Evolutionary conservation across 2,797 vertebrate species (phyloP).

Genomic region (Eupleurogrammus muticus): DNA sequence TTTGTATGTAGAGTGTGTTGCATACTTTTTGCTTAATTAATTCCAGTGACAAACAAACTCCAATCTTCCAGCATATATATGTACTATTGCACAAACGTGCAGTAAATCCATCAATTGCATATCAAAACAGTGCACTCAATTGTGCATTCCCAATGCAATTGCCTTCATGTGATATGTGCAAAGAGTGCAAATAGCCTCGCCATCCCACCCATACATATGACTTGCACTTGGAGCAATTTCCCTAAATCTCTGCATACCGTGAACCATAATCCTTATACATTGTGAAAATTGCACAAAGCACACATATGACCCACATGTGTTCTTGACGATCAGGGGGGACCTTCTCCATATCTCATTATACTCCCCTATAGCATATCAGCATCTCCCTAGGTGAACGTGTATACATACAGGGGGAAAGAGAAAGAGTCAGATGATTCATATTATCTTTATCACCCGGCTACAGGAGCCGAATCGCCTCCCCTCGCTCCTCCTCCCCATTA

Average conservation of each 20-base stretch:
- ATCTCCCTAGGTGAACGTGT: slow-evolving; percentile 75
- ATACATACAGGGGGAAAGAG: slow-evolving; percentile 67
- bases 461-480: slow-evolving; percentile 71
- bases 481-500: slow-evolving; percentile 75
- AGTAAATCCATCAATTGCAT: slow-evolving; percentile 59
- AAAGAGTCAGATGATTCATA: slow-evolving; percentile 80
- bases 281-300: slow-evolving; percentile 75
- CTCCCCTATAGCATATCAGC: slow-evolving; percentile 79
- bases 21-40: slow-evolving; percentile 71
- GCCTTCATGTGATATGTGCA: slow-evolving; percentile 59
- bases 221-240: slow-evolving; percentile 68
- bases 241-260: slow-evolving; percentile 69
- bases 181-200: slow-evolving; percentile 54
- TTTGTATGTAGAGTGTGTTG: slow-evolving; percentile 66
- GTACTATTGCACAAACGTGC: slow-evolving; percentile 58
- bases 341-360: slow-evolving; percentile 78
- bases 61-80: slow-evolving; percentile 60
- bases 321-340: slow-evolving; percentile 65
- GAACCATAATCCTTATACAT: slow-evolving; percentile 68
- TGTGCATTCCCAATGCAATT: slow-evolving; percentile 46
- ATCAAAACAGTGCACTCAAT: slow-evolving; percentile 62
- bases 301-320: slow-evolving; percentile 79
- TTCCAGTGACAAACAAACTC: slow-evolving; percentile 75
- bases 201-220: slow-evolving; percentile 43
- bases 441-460: slow-evolving; percentile 83